phyloP scores from a whole-genome alignment of 1,140 invertebrate species.

The Parapsyche elsis region DNA sequence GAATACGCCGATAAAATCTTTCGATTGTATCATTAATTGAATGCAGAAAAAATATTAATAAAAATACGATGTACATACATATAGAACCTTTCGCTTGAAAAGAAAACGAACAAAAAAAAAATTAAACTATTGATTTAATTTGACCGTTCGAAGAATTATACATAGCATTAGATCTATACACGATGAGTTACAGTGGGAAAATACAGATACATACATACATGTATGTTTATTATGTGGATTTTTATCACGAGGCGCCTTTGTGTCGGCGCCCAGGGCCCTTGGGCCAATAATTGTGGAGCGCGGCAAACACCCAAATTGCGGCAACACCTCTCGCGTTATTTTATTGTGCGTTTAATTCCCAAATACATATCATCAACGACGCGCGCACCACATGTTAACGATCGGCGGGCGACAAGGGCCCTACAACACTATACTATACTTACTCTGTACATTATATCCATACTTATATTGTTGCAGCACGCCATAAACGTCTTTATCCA shows the following conservation, averaged over 20 bases:
- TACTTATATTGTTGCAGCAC: background rate
- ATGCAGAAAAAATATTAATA: no score
- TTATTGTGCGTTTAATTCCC: slow-evolving; percentile 52
- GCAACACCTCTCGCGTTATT: slow-evolving; percentile 44
- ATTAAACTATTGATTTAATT: background rate
- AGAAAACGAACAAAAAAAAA: background rate
- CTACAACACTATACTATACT: no score
- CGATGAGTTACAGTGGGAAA: background rate
- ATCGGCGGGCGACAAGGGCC: background rate
- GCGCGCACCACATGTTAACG: background rate
- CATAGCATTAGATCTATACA: no score
- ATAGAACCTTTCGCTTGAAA: background rate
- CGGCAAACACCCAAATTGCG: slow-evolving; percentile 55
- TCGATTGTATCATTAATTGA: no score
- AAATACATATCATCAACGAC: slow-evolving; percentile 48
- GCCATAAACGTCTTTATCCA: background rate
- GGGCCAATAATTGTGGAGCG: slow-evolving; percentile 52
- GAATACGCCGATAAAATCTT: no score
- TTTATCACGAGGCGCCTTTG: slow-evolving; percentile 36
- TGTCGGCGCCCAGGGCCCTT: slow-evolving; percentile 2
- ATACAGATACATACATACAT: background rate
- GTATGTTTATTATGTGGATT: background rate
- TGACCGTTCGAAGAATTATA: background rate
- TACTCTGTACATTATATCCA: background rate
- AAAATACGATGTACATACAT: no score